A percentile compares a stretch with the other conserved stretches of the same genome.
These are phyloP conservation scores for Pogonomyrmex californicus DNA, from an alignment of 1,140 invertebrate genomes.

Conservation along the genomic window DNA sequence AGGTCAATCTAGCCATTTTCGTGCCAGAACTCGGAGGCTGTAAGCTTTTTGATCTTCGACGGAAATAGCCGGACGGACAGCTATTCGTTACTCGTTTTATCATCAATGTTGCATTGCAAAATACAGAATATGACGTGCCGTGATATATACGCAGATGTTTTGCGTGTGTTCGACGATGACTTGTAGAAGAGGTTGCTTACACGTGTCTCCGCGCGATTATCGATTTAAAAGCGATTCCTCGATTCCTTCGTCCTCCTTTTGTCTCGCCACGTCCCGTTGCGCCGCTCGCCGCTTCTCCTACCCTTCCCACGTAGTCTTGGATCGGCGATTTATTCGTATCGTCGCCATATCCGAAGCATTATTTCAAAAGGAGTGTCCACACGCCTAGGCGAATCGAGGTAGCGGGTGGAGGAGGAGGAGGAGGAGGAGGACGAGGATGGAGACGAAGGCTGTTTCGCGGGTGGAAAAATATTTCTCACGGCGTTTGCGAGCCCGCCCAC, in stretches of 20 bases:
- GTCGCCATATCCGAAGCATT: constrained; percentile 76
- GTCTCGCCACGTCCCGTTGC: constrained; percentile 50
- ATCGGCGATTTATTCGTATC: constrained; percentile 76
- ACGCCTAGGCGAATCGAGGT: constrained; percentile 60
- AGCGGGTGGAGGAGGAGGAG: constrained; percentile 57
- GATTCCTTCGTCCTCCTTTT: constrained; percentile 54
- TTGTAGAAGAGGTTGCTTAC: background rate
- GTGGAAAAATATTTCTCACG: constrained; percentile 84
- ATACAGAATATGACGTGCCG: background rate
- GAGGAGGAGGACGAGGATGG: constrained; percentile 46
- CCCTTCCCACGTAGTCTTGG: constrained; percentile 52
- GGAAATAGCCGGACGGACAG: background rate
- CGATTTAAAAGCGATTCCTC: constrained; percentile 64
- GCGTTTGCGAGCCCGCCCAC: constrained; percentile 73
- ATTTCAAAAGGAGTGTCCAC: constrained; percentile 71
- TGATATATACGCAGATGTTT: background rate
- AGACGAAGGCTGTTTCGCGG: constrained; percentile 69
- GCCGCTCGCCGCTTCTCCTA: constrained; percentile 19
- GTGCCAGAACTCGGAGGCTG: constrained; percentile 3
- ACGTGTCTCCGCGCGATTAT: constrained; percentile 49
- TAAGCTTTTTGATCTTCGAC: background rate
- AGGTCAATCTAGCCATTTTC: constrained; percentile 55
- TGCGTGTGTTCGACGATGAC: background rate
- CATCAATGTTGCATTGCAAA: background rate
- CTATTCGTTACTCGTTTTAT: background rate